Conservation (phyloP, 1,140 invertebrate genomes). For the Plutomurus gul region DNA sequence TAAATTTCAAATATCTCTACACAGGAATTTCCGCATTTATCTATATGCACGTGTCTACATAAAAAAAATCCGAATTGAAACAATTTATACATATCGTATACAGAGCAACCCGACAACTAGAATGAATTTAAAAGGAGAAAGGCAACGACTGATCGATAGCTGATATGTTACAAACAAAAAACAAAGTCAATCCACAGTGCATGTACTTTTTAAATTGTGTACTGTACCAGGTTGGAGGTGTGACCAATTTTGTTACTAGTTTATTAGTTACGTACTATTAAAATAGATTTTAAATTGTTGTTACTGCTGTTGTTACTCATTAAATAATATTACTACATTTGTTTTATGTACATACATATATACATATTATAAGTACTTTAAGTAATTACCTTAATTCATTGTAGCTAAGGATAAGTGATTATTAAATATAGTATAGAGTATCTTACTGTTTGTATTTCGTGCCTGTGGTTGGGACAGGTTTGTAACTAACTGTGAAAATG, state of each 20-base stretch:
- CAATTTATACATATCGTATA: not conserved
- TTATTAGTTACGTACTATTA: not conserved
- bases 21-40: no score
- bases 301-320: no score
- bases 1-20: no score
- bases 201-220: not conserved
- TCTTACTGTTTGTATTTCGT: not conserved
- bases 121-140: not conserved
- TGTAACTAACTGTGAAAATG: conserved; percentile 5
- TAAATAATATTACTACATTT: no score
- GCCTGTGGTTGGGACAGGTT: not conserved
- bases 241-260: not conserved
- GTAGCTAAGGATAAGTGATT: not conserved
- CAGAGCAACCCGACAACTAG: not conserved
- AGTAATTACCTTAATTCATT: conserved; percentile 11
- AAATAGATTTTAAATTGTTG: not conserved
- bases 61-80: not conserved
- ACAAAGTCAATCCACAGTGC: not conserved
- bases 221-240: no score
- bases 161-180: no score
- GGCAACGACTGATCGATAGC: not conserved
- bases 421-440: not conserved
- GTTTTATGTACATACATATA: no score
- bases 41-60: no score
- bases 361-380: no score